Conservation (phyloP, 2,113 vertebrate genomes). For the Panurus biarmicus region DNA sequence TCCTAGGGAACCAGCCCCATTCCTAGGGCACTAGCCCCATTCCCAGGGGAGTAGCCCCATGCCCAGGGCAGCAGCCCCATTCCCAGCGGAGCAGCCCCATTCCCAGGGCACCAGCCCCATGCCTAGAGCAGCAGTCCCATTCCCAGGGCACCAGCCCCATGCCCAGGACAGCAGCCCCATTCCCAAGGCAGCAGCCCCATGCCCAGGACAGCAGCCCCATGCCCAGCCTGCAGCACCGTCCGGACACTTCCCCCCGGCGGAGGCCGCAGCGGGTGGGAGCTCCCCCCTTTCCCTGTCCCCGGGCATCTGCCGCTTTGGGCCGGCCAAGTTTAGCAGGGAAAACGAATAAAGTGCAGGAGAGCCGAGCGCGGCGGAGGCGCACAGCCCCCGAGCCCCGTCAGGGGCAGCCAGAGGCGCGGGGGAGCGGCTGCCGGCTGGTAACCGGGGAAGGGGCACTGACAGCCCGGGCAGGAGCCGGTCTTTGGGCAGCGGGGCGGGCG, state of each 20-base stretch:
- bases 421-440: background rate
- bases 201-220: background rate
- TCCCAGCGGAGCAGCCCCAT: background rate
- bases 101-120: too few species aligned
- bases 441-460: background rate
- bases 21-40: background rate
- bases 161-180: background rate
- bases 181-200: background rate
- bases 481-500: background rate
- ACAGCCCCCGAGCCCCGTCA: background rate
- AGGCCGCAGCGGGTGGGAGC: background rate
- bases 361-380: background rate
- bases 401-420: background rate
- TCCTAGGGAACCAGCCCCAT: background rate
- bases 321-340: background rate
- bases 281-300: background rate
- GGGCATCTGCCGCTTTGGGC: background rate
- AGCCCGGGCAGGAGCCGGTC: background rate
- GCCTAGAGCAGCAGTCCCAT: too few species aligned
- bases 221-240: background rate
- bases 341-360: background rate
- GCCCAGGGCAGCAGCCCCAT: background rate
- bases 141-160: background rate
- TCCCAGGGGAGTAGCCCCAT: background rate
- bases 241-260: background rate